Conservation (phyloP, 2,888 invertebrate species). For the Furcula furcula region DNA sequence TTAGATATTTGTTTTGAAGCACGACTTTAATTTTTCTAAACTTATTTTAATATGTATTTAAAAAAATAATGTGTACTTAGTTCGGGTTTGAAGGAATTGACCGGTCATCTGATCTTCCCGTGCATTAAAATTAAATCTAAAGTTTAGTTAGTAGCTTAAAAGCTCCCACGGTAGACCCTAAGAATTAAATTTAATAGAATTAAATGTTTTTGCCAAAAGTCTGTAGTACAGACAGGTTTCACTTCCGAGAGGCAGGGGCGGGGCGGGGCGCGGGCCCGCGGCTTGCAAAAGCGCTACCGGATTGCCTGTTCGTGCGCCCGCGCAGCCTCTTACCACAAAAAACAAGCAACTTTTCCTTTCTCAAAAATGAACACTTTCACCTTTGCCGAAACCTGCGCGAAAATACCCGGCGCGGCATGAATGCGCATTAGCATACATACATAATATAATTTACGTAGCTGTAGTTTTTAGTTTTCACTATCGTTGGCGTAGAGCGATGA, state of each 20-base stretch:
- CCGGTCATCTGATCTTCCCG: too few species aligned
- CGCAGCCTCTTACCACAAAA: constrained; percentile 66
- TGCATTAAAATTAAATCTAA: too few species aligned
- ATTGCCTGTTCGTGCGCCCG: constrained; percentile 52
- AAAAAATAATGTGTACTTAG: too few species aligned
- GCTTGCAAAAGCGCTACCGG: neutral
- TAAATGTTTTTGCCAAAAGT: constrained; percentile 18
- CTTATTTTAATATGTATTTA: too few species aligned
- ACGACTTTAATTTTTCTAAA: too few species aligned
- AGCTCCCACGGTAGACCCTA: too few species aligned
- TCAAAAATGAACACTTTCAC: constrained; percentile 78
- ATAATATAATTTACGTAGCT: constrained; percentile 30
- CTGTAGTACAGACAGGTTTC: constrained; percentile 48
- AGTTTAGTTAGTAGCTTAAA: too few species aligned
- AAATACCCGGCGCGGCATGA: constrained; percentile 37
- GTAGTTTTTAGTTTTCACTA: constrained; percentile 25
- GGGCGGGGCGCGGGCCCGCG: constrained; percentile 11
- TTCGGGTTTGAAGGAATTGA: too few species aligned
- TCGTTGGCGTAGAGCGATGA: neutral
- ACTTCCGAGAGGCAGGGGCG: constrained; percentile 51
- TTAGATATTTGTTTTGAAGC: too few species aligned
- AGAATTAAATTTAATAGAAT: too few species aligned
- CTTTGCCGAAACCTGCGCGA: constrained; percentile 64
- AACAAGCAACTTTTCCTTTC: constrained; percentile 78
- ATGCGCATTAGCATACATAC: constrained; percentile 38